Evolutionary conservation across 2,888 invertebrate species (phyloP), one percentile per base, ranked within the genome.

Genomic region (Drosophila affinis): DNA sequence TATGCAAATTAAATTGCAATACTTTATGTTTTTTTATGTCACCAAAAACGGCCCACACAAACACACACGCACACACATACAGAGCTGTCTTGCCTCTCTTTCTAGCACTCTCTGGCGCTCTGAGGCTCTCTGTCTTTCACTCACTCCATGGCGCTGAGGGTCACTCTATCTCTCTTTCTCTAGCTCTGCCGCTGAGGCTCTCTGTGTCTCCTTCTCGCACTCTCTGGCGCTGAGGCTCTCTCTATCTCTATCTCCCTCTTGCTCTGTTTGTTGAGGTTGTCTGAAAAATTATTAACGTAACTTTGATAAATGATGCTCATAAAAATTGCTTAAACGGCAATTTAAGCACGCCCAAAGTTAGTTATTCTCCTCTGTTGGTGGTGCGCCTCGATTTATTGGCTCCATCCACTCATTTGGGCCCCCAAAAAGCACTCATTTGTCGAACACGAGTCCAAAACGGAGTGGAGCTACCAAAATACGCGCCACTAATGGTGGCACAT

Each of bases 1-100:
- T 84, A 84, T 84, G 83, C 87, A 84, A 84, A 84, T 86, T 86
- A 84, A 84, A 84, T 84, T 86, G 83, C 87, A 86, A 86, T 84
- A 77, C 86, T 84, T 84, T 83, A 79, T 77, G 65, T 67, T 70
- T 65, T 68, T 72, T 72, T 73, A 63, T 82, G 83, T 82, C 86
- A 80, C 80, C 64, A 34, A 52, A 52, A 69, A 56, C 74, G 63
- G 56, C 81, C 81, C 79, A 81, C 79, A 76, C 27, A 27, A 3
- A 21, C 21, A 21, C 21, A 21, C 21, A 21, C 21, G 3, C 21
- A 18, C 18, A 18, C 18, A 2, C 79, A 81, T 77, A 76, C 27
- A 27, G 34, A 9, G 32, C 12, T 34, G 34, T 12, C 34, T 34
- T 34, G 34, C 46, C 64, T 62, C 49, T 62, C 52, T 34, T n/a